Evolutionary conservation across 2,113 vertebrate species (phyloP), one percentile per base, ranked within the genome.

Genomic region (Sturnira hondurensis): DNA sequence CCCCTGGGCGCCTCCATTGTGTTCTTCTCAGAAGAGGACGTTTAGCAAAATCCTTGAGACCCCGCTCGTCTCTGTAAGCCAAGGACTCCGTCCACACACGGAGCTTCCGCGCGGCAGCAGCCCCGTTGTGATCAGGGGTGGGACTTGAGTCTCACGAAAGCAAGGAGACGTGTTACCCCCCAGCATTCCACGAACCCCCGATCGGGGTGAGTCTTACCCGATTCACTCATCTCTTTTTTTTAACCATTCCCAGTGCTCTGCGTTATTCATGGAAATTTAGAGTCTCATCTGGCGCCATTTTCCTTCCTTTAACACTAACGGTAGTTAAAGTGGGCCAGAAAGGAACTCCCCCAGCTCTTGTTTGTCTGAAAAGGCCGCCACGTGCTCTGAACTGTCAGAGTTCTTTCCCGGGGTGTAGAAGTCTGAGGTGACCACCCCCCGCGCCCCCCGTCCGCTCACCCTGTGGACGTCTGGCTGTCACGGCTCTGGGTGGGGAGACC

Each of bases 291-390:
- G 31, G 28, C 20, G 33, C 3, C 28, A 14, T 31, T 22, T 16
- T 19, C 31, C 19, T 41, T 76, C 26, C 52, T n/a, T 33, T 8
- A 52, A 17, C 15, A 26, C 16, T 24, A 20, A 22, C 17, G 5
- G 45, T 1, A 13, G 6, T 4, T 1, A 36, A n/a, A 7, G 5
- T 9, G 36, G n/a, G 31, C 47, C 3, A 3, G 56, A n/a, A 26
- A 14, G 19, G 26, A 19, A 14, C 38, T 13, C 58, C 22, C 9
- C 26, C 19, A 8, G 31, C 28, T n/a, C n/a, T 9, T 16, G 31
- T 67, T 61, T 50, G 26, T 20, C 47, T 67, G 73, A n/a, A 43
- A 65, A 76, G 1, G n/a, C 38, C 54, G 31, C 28, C 4, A 7
- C 8, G 33, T 65, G n/a, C 2, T 22, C 8, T 52, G 12, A 8